Base-by-base conservation (phyloP, 2,113 vertebrate genomes). In the Cyprinodon variegatus region DNA sequence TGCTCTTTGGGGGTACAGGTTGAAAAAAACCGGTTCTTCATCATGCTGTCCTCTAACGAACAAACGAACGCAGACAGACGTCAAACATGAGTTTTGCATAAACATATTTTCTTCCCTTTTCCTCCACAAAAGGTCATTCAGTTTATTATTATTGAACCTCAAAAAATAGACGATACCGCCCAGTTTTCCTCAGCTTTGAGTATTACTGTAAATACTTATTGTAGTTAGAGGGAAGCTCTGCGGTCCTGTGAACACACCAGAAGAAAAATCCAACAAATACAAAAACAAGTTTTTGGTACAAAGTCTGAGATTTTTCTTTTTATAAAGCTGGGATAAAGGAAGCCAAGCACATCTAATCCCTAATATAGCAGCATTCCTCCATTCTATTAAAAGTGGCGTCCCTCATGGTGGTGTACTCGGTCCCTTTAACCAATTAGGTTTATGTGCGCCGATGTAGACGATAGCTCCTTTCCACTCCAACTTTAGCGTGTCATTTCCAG, bases 61-160 rank as follows among this genome's bases (percentile, higher is more conserved):
- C 8, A 0, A 50, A 68, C 50, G 64, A 43, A 68, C 36, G 73
- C 48, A 6, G 69, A 65, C 29, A 29, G 41, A 86, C 77, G 72
- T 60, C 64, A 90, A 43, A 88, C 72, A 70, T 37, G 53, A 53
- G 45, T 66, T 88, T 93, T 92, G 89, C 90, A 91, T 90, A 89
- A 82, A 87, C 71, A 74, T 86, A 46, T 82, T 83, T 77, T 65
- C 60, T 89, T 82, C 82, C 84, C 87, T 84, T 85, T 81, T 65
- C 53, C 41, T 76, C 71, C 72, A 61, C 77, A 61, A 82, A 82
- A 69, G 72, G 60, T 81, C 65, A 20, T 65, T 65, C 50, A 57
- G 65, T 85, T 70, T 67, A 50, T 61, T 60, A 57, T 78, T 74
- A 74, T 74, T 72, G 68, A 57, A 41, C 53, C 60, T 82, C 17